Percentiles rank a stretch among this genome's conserved stretches.
Conservation (phyloP, 2,113 vertebrate species). For the Laterallus jamaicensis region DNA sequence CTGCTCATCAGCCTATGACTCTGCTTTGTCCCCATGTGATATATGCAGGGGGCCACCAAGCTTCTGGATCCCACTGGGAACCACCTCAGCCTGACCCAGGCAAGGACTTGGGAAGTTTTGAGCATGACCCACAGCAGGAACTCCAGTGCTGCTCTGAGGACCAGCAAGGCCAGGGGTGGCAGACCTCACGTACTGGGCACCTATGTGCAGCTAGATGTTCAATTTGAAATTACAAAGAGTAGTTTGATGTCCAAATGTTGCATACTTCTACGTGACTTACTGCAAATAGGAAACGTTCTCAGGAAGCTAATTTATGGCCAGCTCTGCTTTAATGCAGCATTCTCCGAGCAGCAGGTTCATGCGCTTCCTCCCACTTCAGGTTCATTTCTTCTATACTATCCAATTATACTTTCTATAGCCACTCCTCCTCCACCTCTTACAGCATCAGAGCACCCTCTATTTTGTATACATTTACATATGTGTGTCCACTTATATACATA, state of each 20-base stretch:
- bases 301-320: not conserved
- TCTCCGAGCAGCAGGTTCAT: not conserved
- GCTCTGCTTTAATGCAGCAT: not conserved
- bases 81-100: not conserved
- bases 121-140: not conserved
- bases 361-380: not conserved
- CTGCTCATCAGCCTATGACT: not conserved
- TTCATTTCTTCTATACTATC: not conserved
- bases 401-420: not conserved
- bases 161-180: not conserved
- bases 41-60: not conserved
- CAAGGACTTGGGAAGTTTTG: not conserved
- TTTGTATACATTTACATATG: slow-evolving; percentile 13
- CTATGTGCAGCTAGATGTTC: not conserved
- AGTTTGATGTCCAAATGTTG: not conserved
- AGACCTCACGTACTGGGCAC: not conserved
- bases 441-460: not conserved
- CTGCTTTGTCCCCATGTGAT: not conserved
- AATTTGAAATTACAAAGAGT: not conserved
- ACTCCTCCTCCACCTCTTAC: not conserved
- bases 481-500: not conserved
- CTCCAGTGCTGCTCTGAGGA: not conserved
- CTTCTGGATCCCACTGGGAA: not conserved
- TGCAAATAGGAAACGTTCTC: not conserved
- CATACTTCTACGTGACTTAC: not conserved